phyloP scores from a whole-genome alignment of 2,888 invertebrate species.

The Athalia circularis region DNA sequence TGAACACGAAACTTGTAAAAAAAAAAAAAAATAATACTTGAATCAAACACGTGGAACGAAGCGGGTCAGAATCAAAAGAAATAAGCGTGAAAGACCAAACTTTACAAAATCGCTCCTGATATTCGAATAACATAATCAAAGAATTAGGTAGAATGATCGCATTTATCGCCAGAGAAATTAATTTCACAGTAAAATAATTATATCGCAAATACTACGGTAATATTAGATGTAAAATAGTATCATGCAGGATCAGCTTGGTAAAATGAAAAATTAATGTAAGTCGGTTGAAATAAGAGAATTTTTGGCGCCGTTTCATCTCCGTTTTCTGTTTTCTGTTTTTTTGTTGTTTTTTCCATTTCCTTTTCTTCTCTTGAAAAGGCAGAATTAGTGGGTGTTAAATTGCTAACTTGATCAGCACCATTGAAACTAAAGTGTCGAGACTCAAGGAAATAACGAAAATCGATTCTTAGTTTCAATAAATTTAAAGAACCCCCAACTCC shows the following conservation, averaged over 20 bases:
- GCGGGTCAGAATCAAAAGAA: constrained; percentile 13
- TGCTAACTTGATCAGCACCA: constrained; percentile 19
- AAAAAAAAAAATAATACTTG: neutral
- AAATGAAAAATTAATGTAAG: neutral
- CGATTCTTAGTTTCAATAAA: constrained; percentile 28
- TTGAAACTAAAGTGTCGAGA: constrained; percentile 25
- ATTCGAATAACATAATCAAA: too few species aligned
- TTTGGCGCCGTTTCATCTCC: neutral
- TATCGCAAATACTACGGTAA: too few species aligned
- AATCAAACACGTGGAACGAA: neutral
- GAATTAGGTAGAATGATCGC: neutral
- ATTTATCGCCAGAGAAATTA: constrained; percentile 8
- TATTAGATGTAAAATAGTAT: too few species aligned
- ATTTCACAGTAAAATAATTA: neutral
- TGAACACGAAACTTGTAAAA: constrained; percentile 10
- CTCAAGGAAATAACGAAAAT: neutral
- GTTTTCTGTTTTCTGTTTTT: neutral
- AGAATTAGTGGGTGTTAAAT: constrained; percentile 35
- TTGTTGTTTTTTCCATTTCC: too few species aligned
- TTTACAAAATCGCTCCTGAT: too few species aligned
- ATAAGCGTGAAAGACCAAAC: neutral
- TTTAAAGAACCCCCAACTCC: constrained; percentile 16
- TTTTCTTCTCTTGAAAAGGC: neutral
- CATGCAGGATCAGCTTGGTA: neutral
- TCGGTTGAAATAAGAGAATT: neutral